Conservation (phyloP, 1,140 invertebrate genomes). For the Pinna nobilis region DNA sequence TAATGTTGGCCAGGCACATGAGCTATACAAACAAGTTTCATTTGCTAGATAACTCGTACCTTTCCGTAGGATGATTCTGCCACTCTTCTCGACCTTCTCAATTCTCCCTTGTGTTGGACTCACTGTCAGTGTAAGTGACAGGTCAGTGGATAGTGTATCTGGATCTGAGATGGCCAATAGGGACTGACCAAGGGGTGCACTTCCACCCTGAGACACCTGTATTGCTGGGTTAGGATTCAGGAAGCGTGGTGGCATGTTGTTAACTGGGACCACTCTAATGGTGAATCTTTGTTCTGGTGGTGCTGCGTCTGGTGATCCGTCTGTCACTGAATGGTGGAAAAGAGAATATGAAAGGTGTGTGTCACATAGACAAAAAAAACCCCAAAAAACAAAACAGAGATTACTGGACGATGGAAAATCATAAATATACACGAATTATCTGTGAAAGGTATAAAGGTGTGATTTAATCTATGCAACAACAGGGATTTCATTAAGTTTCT, state of each 20-base stretch:
- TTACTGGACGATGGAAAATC: too few species aligned
- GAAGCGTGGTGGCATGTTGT: constrained; percentile 59
- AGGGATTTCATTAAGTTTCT: too few species aligned
- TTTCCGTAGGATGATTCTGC: constrained; percentile 25
- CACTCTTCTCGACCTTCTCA: constrained; percentile 38
- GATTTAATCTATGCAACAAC: too few species aligned
- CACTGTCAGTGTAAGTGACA: constrained; percentile 44
- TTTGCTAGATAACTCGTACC: not conserved
- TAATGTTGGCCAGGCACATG: too few species aligned
- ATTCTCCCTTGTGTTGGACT: constrained; percentile 45
- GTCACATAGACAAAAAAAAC: too few species aligned
- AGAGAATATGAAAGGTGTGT: too few species aligned
- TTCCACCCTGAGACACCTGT: constrained; percentile 51
- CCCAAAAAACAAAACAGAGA: too few species aligned
- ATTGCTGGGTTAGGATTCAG: constrained; percentile 40
- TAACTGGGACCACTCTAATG: constrained; percentile 63
- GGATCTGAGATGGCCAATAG: constrained; percentile 50
- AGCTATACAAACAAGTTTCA: too few species aligned
- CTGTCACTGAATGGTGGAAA: constrained; percentile 57
- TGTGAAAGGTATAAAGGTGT: too few species aligned
- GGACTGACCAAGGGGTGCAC: constrained; percentile 33
- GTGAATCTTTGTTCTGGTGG: constrained; percentile 62
- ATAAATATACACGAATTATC: too few species aligned
- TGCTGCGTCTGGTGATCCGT: constrained; percentile 35
- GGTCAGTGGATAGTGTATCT: constrained; percentile 44